Evolutionary conservation across 1,140 invertebrate species (phyloP).

Genomic region (Heliconius hermathena): DNA sequence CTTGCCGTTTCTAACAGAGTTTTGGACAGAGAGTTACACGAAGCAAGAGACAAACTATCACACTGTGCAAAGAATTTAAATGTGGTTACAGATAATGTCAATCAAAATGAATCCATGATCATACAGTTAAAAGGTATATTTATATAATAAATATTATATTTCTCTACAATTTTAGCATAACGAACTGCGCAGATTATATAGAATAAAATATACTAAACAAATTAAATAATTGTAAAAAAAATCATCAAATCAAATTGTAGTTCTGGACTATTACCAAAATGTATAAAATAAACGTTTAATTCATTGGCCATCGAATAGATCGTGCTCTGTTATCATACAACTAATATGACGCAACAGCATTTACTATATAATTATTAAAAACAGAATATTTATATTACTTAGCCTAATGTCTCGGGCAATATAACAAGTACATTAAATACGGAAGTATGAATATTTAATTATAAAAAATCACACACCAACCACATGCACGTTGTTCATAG

Average conservation of each 20-base stretch:
- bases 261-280: no score
- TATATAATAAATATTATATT: neutral
- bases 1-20: conserved; percentile 85
- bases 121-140: conserved; percentile 83
- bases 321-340: no score
- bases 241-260: no score
- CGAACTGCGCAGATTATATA: no score
- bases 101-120: conserved; percentile 85
- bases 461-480: neutral
- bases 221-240: no score
- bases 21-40: conserved; percentile 85
- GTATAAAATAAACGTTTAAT: no score
- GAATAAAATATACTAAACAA: neutral
- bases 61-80: conserved; percentile 84
- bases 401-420: neutral
- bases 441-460: neutral
- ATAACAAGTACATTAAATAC: neutral
- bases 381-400: neutral
- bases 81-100: conserved; percentile 85
- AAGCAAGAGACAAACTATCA: conserved; percentile 85
- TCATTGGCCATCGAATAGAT: no score
- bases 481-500: neutral
- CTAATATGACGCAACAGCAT: neutral
- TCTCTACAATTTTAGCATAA: neutral
- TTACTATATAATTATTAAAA: neutral